Conservation (phyloP, 2,113 vertebrate genomes). For the Caretta caretta region DNA sequence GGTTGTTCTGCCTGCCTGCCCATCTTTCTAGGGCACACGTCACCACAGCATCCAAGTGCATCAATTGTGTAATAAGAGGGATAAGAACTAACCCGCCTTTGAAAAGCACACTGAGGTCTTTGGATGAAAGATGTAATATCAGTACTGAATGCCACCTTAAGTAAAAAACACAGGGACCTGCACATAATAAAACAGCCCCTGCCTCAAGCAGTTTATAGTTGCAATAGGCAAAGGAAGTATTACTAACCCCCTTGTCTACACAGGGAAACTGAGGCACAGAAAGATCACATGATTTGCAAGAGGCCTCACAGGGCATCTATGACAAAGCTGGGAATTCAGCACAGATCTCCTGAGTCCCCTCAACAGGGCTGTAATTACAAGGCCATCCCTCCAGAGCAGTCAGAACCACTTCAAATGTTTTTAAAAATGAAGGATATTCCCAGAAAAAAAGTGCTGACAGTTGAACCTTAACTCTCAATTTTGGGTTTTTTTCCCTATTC, state of each 20-base stretch:
- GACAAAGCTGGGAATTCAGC: neutral
- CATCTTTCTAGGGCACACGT: neutral
- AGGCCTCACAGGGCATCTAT: neutral
- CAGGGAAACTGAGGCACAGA: neutral
- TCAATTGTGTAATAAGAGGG: neutral
- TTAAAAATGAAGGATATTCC: neutral
- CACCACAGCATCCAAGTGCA: neutral
- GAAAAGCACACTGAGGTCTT: neutral
- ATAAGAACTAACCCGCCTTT: neutral
- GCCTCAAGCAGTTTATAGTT: neutral
- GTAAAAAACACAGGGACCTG: neutral
- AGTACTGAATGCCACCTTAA: neutral
- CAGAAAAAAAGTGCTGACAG: neutral
- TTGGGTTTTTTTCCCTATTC: neutral
- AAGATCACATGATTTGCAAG: neutral
- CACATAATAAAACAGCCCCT: neutral
- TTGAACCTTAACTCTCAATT: constrained; percentile 6
- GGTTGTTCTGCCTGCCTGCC: constrained; percentile 16
- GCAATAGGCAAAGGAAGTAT: neutral
- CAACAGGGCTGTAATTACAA: neutral
- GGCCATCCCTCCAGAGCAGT: neutral
- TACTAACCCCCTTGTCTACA: neutral
- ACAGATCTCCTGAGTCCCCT: neutral
- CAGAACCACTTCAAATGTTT: neutral
- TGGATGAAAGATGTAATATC: neutral